Evolutionary conservation across 2,797 vertebrate genomes (phyloP).

Genomic region (Cichlasoma orientale): DNA sequence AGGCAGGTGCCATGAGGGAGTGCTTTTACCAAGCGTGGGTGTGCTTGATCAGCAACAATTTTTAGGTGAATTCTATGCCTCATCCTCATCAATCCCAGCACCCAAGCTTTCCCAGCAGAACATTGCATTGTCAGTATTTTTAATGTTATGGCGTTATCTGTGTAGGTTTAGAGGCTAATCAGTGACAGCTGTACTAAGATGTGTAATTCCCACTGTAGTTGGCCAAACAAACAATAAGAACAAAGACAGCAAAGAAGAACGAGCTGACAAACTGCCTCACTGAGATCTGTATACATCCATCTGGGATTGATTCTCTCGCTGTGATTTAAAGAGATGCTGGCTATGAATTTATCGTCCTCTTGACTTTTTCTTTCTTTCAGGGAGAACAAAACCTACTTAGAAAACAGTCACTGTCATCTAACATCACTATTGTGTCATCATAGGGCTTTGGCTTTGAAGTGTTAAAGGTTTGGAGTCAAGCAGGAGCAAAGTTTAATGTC

Average conservation of each 20-base stretch:
- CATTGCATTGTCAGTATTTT: not conserved
- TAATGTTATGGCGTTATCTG: not conserved
- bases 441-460: not conserved
- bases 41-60: fast-evolving
- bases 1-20: not conserved
- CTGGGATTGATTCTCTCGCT: constrained; percentile 50
- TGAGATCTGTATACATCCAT: constrained; percentile 37
- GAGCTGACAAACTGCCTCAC: constrained; percentile 20
- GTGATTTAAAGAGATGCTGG: not conserved
- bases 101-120: not conserved
- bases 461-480: not conserved
- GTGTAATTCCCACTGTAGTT: not conserved
- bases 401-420: not conserved
- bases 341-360: constrained; percentile 20
- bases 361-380: not conserved
- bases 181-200: constrained; percentile 15
- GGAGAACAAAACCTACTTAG: not conserved
- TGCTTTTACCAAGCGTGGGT: too few relatives aligned
- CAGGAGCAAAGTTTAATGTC: fast-evolving
- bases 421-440: not conserved
- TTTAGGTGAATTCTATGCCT: not conserved
- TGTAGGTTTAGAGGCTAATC: constrained; percentile 26
- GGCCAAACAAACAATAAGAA: constrained; percentile 50
- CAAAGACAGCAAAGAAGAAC: constrained; percentile 25
- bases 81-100: not conserved